Evolutionary conservation across 1,140 invertebrate genomes (phyloP).

Genomic region (Eciton burchellii): DNA sequence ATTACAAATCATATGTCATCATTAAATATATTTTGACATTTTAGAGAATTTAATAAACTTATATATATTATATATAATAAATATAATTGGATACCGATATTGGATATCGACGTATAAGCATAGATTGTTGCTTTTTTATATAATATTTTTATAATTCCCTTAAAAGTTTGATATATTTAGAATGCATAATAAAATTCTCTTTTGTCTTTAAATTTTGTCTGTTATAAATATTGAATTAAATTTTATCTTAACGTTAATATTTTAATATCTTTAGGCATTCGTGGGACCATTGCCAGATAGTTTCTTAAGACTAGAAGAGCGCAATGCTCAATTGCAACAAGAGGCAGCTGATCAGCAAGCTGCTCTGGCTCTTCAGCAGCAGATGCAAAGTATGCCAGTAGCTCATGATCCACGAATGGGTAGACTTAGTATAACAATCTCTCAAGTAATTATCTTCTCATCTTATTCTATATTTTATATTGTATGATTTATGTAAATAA

Average conservation of each 20-base stretch:
- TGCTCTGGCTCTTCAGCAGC: conserved; percentile 92
- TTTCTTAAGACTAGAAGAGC: conserved; percentile 90
- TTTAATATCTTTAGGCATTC: conserved; percentile 87
- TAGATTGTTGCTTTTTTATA: neutral
- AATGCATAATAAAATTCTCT: neutral
- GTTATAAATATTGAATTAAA: neutral
- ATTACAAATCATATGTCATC: conserved; percentile 34
- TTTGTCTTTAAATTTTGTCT: neutral
- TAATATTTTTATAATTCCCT: neutral
- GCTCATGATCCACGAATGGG: conserved; percentile 87
- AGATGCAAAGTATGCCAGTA: conserved; percentile 86
- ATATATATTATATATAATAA: neutral
- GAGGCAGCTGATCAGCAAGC: conserved; percentile 92
- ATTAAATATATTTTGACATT: neutral
- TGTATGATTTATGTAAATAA: neutral
- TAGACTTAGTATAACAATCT: conserved; percentile 92
- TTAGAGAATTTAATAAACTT: neutral
- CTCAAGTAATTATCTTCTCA: conserved; percentile 87
- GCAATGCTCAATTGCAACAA: conserved; percentile 88
- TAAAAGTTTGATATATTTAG: neutral
- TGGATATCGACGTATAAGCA: neutral
- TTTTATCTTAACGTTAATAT: conserved; percentile 45
- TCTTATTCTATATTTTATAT: neutral
- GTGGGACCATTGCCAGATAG: conserved; percentile 92
- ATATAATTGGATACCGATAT: neutral